Evolutionary conservation across 2,797 vertebrate species (phyloP), one percentile per base, ranked within the genome.

Genomic region (Nasua narica): DNA sequence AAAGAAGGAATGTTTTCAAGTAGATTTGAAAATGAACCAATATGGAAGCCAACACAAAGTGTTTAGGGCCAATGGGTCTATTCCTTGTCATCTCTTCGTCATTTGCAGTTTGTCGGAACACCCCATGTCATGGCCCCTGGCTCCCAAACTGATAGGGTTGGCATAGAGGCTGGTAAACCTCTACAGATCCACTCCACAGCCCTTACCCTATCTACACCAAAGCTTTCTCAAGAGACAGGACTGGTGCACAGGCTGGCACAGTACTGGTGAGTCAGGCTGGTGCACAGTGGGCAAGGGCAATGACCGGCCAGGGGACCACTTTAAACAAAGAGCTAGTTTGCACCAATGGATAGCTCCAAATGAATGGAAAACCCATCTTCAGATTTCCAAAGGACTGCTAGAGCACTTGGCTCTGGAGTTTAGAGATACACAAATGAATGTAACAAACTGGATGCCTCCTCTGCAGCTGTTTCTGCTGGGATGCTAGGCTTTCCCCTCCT

Each of bases 81-180:
- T 98, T 98, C 98, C 97, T 96, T 98, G 93, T 98, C 98, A 97
- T 98, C 97, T 98, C 96, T 98, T 93, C 86, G 94, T 98, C 98
- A 97, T 78, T 77, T 79, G 10, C 52, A 54, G 32, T 95, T 98
- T 98, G 92, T 97, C 90, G 37, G 97, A 98, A 96, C 85, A 77
- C 87, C 82, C 76, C 92, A 77, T 0, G 48, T 95, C 94, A 52
- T 90, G 97, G 96, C 94, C 94, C 91, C 90, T 92, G 90, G 92
- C 89, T 92, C 88, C 97, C 96, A 60, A 70, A 77, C 52, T 15
- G n/a, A 54, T 60, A n/a, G 8, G 18, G 21, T 2, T 74, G 8
- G 25, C 46, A 16, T 37, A 54, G 74, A 85, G 4, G 21, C 21
- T 58, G 19, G 8, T 67, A 3, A 25, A 1, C 13, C 40, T n/a